Percentiles rank a stretch among this genome's conserved stretches.
phyloP scores from a whole-genome alignment of 2,113 vertebrate species.

The Cyanistes caeruleus region DNA sequence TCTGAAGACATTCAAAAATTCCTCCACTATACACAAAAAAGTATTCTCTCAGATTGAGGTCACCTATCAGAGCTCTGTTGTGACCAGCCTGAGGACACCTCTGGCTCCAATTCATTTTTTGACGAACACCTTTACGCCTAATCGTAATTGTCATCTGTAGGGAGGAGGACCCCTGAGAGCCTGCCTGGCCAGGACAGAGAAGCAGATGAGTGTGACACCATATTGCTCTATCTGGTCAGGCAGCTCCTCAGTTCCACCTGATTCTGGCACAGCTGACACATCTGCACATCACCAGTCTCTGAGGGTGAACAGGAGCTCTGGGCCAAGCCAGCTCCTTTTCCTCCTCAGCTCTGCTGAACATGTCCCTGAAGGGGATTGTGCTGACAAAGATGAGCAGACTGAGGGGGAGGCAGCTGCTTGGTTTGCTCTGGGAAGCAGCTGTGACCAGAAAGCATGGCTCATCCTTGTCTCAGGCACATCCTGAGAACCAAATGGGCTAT shows the following conservation, averaged over 20 bases:
- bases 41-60: neutral
- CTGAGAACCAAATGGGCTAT: neutral
- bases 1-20: neutral
- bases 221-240: no score
- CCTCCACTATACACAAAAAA: neutral
- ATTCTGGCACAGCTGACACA: neutral
- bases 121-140: neutral
- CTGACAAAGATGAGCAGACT: neutral
- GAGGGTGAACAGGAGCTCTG: neutral
- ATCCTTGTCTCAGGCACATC: neutral
- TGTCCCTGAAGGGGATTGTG: neutral
- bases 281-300: neutral
- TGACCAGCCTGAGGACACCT: neutral
- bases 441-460: neutral
- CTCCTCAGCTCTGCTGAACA: neutral
- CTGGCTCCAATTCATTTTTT: neutral
- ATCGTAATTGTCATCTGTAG: neutral
- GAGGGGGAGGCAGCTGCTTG: neutral
- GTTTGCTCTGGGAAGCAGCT: neutral
- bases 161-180: neutral
- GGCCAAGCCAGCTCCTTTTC: accelerated
- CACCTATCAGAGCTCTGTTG: no score
- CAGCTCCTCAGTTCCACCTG: neutral
- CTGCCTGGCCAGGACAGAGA: neutral
- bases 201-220: neutral